These are phyloP conservation scores for Channallabes apus DNA, from an alignment of 2,797 vertebrate species.

Conservation along the genomic window DNA sequence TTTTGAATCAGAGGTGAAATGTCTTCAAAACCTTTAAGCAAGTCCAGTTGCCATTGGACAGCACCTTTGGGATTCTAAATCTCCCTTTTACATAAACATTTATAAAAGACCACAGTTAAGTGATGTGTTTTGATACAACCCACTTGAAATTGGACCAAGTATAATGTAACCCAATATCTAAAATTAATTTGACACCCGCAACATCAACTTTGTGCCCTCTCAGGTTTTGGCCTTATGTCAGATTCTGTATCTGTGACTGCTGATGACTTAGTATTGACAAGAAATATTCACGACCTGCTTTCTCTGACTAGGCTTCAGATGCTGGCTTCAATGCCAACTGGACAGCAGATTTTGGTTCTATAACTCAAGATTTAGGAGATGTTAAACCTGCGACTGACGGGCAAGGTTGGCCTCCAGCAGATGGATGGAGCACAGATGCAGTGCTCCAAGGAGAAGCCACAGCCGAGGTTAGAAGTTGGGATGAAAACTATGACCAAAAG, in stretches of 20 bases:
- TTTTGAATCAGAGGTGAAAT: too few species aligned
- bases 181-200: neutral
- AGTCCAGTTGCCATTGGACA: too few species aligned
- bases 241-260: slow-evolving; percentile 68
- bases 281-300: slow-evolving; percentile 56
- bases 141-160: neutral
- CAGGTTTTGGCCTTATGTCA: slow-evolving; percentile 59
- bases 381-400: slow-evolving; percentile 59
- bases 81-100: neutral
- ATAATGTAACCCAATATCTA: neutral
- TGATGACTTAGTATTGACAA: slow-evolving; percentile 67
- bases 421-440: slow-evolving; percentile 61
- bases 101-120: neutral
- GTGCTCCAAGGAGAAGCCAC: slow-evolving; percentile 63
- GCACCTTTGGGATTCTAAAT: neutral
- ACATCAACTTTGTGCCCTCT: neutral
- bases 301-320: slow-evolving; percentile 76
- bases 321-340: slow-evolving; percentile 70
- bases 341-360: slow-evolving; percentile 79
- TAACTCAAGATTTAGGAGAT: slow-evolving; percentile 44
- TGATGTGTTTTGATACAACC: neutral
- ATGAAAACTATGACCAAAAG: slow-evolving; percentile 63
- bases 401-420: slow-evolving; percentile 65
- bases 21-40: too few species aligned
- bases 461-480: slow-evolving; percentile 72